phyloP scores from a whole-genome alignment of 2,113 vertebrate genomes.

The Paraplagusia blochii region DNA sequence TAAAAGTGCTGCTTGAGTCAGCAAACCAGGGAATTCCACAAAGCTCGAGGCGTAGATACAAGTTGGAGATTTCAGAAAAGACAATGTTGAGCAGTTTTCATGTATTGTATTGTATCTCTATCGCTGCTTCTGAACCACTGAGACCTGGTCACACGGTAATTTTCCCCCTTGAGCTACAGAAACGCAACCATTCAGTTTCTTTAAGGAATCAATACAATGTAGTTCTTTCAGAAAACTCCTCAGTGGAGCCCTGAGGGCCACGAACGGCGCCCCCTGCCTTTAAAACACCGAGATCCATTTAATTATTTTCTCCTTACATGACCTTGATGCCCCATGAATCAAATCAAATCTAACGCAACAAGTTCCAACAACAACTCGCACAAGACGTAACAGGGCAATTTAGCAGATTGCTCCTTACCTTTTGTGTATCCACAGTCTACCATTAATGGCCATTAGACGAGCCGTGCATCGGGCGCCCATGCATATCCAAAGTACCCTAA shows the following conservation, averaged over 20 bases:
- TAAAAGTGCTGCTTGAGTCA: no score
- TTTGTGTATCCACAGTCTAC: slow-evolving; percentile 47
- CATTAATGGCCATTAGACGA: slow-evolving; percentile 56
- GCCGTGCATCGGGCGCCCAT: slow-evolving; percentile 50
- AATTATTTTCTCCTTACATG: slow-evolving; percentile 37
- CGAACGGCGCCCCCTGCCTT: slow-evolving; percentile 9
- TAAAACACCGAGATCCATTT: slow-evolving; percentile 39
- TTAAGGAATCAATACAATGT: slow-evolving; percentile 34
- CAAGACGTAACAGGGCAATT: slow-evolving; percentile 49
- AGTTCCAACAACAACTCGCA: slow-evolving; percentile 33
- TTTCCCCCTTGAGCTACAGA: slow-evolving; percentile 21
- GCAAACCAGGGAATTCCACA: no score
- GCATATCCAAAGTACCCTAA: slow-evolving; percentile 44
- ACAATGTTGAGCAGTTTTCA: slow-evolving; percentile 2
- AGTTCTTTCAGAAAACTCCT: slow-evolving; percentile 12
- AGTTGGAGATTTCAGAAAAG: slow-evolving; percentile 12
- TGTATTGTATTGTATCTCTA: slow-evolving; percentile 24
- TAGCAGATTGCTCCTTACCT: slow-evolving; percentile 7
- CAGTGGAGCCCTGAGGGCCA: slow-evolving; percentile 11
- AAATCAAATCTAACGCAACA: slow-evolving; percentile 59
- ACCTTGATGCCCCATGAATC: slow-evolving; percentile 51
- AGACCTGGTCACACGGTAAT: slow-evolving; percentile 3
- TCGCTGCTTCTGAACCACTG: slow-evolving; percentile 4
- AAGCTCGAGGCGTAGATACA: no score
- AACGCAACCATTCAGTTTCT: slow-evolving; percentile 36